These are phyloP conservation scores for Poeciliopsis retropinna DNA, from an alignment of 2,113 vertebrate species.

Conservation along the genomic window DNA sequence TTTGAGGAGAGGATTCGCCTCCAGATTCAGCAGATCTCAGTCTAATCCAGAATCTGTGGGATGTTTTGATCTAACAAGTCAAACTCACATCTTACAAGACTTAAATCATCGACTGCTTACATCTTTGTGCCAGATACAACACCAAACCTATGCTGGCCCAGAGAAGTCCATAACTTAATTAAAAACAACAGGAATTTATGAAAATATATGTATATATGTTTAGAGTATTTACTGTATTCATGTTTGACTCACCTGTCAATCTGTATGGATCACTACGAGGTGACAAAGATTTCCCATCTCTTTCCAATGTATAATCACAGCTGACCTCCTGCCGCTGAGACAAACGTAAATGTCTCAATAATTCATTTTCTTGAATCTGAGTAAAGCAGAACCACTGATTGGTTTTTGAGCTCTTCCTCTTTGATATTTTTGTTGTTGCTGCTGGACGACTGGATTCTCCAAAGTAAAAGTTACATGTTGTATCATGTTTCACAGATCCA, in stretches of 20 bases:
- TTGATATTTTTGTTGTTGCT: fast-evolving
- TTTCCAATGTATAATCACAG: slow-evolving; percentile 40
- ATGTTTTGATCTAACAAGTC: no score
- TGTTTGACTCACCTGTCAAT: slow-evolving; percentile 10
- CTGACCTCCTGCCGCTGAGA: slow-evolving; percentile 12
- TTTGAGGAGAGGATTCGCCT: no score
- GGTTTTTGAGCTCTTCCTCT: fast-evolving
- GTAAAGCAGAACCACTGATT: slow-evolving; percentile 11
- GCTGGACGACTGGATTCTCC: not conserved
- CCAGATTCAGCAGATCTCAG: no score
- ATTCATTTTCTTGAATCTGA: not conserved
- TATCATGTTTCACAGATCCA: not conserved
- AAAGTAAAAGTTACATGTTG: slow-evolving; percentile 32
- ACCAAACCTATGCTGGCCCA: no score
- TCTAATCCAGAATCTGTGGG: no score
- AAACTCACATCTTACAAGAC: no score
- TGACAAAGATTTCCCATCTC: slow-evolving; percentile 8
- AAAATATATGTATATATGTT: no score
- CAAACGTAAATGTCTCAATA: fast-evolving
- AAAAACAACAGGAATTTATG: no score
- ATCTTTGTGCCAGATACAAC: no score
- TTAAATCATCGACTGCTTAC: no score
- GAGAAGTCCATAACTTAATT: no score
- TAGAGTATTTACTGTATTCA: no score
- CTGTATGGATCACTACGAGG: slow-evolving; percentile 24